Conservation (phyloP, 2,888 invertebrate genomes). For the Ceriagrion tenellum region DNA sequence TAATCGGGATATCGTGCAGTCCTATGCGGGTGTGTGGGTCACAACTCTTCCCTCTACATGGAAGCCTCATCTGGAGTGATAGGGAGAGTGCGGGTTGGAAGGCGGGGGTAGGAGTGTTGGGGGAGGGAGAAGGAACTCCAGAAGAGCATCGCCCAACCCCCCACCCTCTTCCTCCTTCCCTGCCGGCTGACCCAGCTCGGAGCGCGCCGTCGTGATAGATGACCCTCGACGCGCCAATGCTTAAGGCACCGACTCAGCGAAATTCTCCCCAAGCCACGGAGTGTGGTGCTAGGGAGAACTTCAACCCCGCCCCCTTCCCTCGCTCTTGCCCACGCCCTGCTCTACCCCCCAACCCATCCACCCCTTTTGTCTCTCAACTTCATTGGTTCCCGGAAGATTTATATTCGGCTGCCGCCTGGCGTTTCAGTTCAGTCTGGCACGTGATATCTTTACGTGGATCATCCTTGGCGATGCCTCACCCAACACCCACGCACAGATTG, state of each 20-base stretch:
- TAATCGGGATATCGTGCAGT: no score
- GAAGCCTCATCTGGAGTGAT: neutral
- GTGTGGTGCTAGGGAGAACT: neutral
- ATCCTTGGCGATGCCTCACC: no score
- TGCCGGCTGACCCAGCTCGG: neutral
- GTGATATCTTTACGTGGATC: no score
- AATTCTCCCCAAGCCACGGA: neutral
- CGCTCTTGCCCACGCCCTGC: neutral
- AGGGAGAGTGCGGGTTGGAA: neutral
- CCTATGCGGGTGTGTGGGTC: neutral
- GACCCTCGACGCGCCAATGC: neutral
- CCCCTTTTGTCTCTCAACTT: neutral
- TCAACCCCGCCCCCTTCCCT: no score
- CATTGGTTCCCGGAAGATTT: neutral
- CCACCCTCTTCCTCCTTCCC: neutral
- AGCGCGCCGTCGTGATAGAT: slow-evolving; percentile 15
- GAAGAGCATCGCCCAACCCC: neutral
- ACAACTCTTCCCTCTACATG: no score
- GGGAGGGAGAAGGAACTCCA: neutral
- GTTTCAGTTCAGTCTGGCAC: neutral
- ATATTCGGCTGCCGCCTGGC: neutral
- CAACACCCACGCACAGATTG: no score
- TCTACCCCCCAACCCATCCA: neutral
- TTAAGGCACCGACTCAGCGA: neutral
- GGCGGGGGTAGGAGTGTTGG: neutral